These are phyloP conservation scores for Callospermophilus lateralis DNA, from an alignment of 2,113 vertebrate genomes.

Conservation along the genomic window DNA sequence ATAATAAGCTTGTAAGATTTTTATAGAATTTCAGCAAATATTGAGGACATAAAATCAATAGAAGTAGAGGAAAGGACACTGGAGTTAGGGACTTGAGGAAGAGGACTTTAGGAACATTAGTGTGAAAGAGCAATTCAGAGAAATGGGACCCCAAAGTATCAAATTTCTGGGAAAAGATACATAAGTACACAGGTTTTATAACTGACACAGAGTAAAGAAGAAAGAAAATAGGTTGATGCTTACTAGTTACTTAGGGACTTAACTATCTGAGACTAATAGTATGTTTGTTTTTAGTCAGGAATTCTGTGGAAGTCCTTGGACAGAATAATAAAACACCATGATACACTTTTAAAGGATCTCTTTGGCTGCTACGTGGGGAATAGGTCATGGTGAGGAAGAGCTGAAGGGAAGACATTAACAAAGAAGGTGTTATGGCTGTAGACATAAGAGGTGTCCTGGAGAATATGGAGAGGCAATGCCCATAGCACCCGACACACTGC, in stretches of 20 bases:
- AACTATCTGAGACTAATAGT: background rate
- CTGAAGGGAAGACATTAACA: background rate
- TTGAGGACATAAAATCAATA: background rate
- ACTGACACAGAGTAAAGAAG: background rate
- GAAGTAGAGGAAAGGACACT: background rate
- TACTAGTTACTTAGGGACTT: background rate
- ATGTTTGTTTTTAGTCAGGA: background rate
- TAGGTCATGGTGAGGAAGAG: background rate
- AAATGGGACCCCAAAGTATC: too few species aligned
- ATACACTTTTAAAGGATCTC: background rate
- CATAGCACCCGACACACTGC: fast-evolving
- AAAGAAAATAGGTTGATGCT: background rate
- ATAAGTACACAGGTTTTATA: background rate
- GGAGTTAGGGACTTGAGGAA: background rate
- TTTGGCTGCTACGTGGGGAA: background rate
- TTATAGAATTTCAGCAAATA: background rate
- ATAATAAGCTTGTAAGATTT: background rate
- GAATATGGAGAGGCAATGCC: background rate
- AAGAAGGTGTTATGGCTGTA: background rate
- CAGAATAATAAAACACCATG: too few species aligned
- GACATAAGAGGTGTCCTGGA: background rate
- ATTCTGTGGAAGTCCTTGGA: background rate
- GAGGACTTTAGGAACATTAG: background rate
- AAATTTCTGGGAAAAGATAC: background rate
- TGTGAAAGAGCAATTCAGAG: background rate